Conservation (phyloP, 1,140 invertebrate species). For the Zophobas morio region DNA sequence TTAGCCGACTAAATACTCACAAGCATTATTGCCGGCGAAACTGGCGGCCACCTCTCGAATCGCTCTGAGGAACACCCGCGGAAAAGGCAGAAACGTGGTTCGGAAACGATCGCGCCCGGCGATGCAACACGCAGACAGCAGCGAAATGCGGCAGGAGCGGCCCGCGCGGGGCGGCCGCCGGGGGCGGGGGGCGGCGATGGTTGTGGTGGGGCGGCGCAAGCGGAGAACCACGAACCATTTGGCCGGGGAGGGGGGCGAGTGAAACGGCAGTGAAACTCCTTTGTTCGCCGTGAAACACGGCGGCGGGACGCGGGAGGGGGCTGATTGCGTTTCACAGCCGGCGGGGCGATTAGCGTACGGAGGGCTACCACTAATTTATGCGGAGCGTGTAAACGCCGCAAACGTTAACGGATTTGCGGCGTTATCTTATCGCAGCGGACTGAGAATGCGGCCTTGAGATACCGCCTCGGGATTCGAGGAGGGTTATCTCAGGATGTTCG, state of each 20-base stretch:
- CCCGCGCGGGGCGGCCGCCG: background rate
- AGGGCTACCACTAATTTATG: too few relatives aligned
- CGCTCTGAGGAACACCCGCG: background rate
- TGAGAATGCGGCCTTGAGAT: too few relatives aligned
- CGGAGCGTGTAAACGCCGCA: too few relatives aligned
- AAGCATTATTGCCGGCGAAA: conserved; percentile 50
- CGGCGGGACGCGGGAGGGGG: background rate
- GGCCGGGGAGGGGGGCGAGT: conserved; percentile 42
- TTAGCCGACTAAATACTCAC: conserved; percentile 54
- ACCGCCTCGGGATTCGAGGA: too few relatives aligned
- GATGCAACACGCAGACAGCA: conserved; percentile 22
- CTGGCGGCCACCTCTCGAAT: conserved; percentile 12
- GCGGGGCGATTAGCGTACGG: too few relatives aligned
- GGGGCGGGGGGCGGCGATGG: conserved; percentile 46
- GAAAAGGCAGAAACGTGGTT: conserved; percentile 25
- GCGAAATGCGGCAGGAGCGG: background rate
- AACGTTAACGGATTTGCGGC: too few relatives aligned
- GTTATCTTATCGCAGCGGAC: too few relatives aligned
- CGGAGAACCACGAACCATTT: conserved; percentile 50
- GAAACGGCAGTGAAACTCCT: conserved; percentile 57
- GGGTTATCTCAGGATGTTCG: too few relatives aligned
- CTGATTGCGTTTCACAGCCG: background rate
- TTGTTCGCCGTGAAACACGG: conserved; percentile 55
- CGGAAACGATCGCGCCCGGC: conserved; percentile 43
- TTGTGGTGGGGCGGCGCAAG: conserved; percentile 53